Conservation (phyloP, 1,140 invertebrate genomes). For the Babylonia areolata region DNA sequence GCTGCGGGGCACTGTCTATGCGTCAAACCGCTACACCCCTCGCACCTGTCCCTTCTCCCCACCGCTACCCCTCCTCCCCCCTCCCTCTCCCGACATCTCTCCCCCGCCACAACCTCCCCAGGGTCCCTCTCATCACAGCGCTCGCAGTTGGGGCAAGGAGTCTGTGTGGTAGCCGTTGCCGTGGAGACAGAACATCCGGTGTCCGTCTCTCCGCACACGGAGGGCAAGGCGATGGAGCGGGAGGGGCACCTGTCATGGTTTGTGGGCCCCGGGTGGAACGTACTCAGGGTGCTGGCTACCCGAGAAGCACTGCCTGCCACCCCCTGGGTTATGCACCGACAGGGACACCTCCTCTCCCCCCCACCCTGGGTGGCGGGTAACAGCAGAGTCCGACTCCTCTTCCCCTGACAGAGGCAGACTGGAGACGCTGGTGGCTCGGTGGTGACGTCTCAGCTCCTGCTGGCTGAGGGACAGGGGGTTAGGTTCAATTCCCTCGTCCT, state of each 20-base stretch:
- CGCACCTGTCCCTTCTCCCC: conserved; percentile 4
- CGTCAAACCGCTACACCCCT: neutral
- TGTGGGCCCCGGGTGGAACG: conserved; percentile 63
- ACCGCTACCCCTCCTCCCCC: neutral
- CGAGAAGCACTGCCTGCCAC: neutral
- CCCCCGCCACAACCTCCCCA: too few relatives aligned
- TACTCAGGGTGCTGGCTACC: conserved; percentile 48
- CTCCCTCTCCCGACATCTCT: neutral
- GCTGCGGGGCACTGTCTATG: neutral
- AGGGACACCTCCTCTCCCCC: neutral
- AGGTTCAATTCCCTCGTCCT: conserved; percentile 52
- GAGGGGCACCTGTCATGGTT: conserved; percentile 48
- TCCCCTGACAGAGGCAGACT: conserved; percentile 64
- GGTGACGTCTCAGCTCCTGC: conserved; percentile 41
- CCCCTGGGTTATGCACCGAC: neutral
- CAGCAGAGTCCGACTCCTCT: conserved; percentile 60
- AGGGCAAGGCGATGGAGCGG: conserved; percentile 23
- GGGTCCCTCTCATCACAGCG: too few relatives aligned
- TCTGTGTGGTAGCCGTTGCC: conserved; percentile 28
- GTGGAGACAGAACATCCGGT: neutral
- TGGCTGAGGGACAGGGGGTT: conserved; percentile 54
- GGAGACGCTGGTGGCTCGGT: conserved; percentile 54
- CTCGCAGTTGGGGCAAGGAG: conserved; percentile 21
- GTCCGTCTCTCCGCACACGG: neutral
- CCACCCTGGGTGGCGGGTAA: conserved; percentile 59